Percentiles rank a stretch among this genome's conserved stretches.
phyloP scores from a whole-genome alignment of 2,888 invertebrate species.

The Cephus sareptanus region DNA sequence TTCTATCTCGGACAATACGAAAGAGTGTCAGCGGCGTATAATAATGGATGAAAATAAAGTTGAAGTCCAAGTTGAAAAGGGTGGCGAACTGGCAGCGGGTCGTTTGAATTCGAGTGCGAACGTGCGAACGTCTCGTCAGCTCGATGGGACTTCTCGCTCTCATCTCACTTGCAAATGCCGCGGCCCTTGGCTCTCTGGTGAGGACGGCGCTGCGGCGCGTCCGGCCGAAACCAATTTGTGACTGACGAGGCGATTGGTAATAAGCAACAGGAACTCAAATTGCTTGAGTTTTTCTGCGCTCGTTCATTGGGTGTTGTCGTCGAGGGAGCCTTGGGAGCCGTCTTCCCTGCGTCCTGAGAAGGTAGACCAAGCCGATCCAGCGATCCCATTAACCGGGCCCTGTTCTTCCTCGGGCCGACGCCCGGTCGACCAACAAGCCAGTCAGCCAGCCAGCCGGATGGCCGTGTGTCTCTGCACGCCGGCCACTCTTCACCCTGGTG shows the following conservation, averaged over 20 bases:
- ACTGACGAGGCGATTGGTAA: constrained; percentile 64
- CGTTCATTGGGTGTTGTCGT: constrained; percentile 62
- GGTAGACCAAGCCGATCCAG: constrained; percentile 27
- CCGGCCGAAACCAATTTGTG: constrained; percentile 59
- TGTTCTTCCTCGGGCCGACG: constrained; percentile 34
- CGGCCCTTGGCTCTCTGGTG: no score
- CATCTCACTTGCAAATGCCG: constrained; percentile 57
- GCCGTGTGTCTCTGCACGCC: constrained; percentile 36
- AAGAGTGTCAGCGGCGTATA: no score
- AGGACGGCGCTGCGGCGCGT: constrained; percentile 21
- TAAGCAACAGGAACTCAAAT: constrained; percentile 62
- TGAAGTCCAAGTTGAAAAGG: no score
- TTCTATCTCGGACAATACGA: no score
- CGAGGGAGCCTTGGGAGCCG: constrained; percentile 19
- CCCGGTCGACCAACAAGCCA: constrained; percentile 18
- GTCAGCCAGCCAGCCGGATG: no score
- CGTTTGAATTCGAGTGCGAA: no score
- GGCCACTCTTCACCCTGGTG: constrained; percentile 2
- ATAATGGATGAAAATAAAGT: no score
- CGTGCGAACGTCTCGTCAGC: constrained; percentile 33
- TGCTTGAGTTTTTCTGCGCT: constrained; percentile 62
- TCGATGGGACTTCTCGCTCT: constrained; percentile 30
- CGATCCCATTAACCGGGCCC: constrained; percentile 53
- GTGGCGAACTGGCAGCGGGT: no score
- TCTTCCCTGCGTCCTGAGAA: constrained; percentile 11